Evolutionary conservation across 2,113 vertebrate species (phyloP).

Genomic region (Hystrix cristata): DNA sequence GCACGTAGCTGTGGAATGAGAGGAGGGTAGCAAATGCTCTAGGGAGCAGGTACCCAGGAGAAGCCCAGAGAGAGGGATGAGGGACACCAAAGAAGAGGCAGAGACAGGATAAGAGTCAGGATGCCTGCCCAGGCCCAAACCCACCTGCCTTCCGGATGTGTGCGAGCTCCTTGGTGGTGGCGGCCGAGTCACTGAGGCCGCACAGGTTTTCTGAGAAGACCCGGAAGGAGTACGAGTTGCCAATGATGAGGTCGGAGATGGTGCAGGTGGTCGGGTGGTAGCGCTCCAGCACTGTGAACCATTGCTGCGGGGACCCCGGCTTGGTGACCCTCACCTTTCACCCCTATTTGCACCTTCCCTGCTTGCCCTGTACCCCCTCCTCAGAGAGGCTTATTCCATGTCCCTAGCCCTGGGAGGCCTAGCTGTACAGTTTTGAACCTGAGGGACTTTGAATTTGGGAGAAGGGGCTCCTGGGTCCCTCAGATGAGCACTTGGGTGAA

Average conservation of each 20-base stretch:
- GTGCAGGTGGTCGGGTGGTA: slow-evolving; percentile 94
- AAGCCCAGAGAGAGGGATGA: neutral
- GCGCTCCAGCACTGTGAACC: slow-evolving; percentile 96
- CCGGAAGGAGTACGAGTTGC: slow-evolving; percentile 94
- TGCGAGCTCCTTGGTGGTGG: slow-evolving; percentile 88
- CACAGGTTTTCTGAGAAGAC: slow-evolving; percentile 94
- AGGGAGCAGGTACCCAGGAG: neutral
- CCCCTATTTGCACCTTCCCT: rapidly evolving
- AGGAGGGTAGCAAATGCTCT: too few relatives aligned
- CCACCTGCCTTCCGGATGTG: slow-evolving; percentile 92
- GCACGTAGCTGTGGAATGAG: too few relatives aligned
- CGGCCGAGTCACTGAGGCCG: slow-evolving; percentile 89
- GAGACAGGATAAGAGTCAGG: too few relatives aligned
- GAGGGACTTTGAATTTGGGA: neutral
- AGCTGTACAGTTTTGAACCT: neutral
- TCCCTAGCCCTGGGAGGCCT: neutral
- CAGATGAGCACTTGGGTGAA: neutral
- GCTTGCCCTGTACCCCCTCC: neutral
- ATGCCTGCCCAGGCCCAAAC: rapidly evolving
- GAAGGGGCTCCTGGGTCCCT: neutral
- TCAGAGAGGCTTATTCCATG: neutral
- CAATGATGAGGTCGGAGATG: slow-evolving; percentile 95
- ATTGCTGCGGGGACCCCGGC: slow-evolving; percentile 88
- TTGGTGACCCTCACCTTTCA: neutral
- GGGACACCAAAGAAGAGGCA: rapidly evolving